These are phyloP conservation scores for Ectemnius cavifrons DNA, from an alignment of 2,888 invertebrate genomes.

Conservation along the genomic window DNA sequence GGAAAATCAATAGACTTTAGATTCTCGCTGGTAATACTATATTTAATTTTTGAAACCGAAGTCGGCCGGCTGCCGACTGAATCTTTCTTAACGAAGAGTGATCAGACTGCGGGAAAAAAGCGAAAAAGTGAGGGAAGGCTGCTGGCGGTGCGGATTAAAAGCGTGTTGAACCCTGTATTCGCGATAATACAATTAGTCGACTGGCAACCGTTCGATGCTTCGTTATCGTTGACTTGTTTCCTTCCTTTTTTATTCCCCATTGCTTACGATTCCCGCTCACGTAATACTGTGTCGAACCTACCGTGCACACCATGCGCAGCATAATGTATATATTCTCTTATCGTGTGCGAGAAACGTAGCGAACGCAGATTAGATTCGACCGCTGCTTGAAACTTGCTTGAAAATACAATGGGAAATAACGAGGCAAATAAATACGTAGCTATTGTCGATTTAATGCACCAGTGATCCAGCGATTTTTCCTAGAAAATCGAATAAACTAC, in stretches of 20 bases:
- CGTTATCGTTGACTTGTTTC: conserved; percentile 41
- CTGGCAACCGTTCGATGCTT: conserved; percentile 36
- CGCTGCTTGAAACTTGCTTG: conserved; percentile 3
- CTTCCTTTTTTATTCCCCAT: conserved; percentile 26
- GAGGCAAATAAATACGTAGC: not conserved
- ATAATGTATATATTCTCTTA: conserved; percentile 39
- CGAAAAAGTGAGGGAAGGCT: conserved; percentile 8
- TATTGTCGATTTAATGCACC: no score
- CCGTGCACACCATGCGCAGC: conserved; percentile 17
- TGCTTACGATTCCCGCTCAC: conserved; percentile 31
- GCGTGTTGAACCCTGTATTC: conserved; percentile 22
- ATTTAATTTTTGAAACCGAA: no score
- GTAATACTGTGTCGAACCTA: conserved; percentile 24
- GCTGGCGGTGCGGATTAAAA: conserved; percentile 7
- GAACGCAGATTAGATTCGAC: conserved; percentile 34
- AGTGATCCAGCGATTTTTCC: no score
- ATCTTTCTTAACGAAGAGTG: no score
- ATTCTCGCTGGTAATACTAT: no score
- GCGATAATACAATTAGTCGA: conserved; percentile 51
- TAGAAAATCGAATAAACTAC: no score
- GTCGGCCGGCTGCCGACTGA: no score
- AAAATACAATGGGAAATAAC: not conserved
- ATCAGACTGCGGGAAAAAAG: not conserved
- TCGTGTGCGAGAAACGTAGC: conserved; percentile 7
- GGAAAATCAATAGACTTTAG: no score